phyloP scores from a whole-genome alignment of 2,888 invertebrate species.

The Nowickia ferox region DNA sequence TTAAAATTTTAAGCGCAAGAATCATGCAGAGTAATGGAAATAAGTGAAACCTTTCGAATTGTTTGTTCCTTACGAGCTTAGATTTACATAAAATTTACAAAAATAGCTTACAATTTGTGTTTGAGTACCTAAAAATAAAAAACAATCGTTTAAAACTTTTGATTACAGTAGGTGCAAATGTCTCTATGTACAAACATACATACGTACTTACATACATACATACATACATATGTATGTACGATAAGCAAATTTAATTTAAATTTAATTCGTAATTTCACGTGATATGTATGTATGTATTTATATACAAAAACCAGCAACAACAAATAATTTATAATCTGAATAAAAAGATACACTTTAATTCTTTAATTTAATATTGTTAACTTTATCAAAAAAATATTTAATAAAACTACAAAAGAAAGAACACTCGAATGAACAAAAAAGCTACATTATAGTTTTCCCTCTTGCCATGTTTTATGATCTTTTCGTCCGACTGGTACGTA shows the following conservation, averaged over 20 bases:
- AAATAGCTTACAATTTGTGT: no score
- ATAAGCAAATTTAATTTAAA: constrained; percentile 4
- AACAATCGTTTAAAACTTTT: no score
- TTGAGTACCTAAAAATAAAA: no score
- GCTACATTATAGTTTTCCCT: background rate
- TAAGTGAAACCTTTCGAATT: no score
- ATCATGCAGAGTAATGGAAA: no score
- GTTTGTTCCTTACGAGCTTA: no score
- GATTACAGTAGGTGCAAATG: background rate
- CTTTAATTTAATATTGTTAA: background rate
- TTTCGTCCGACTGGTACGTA: constrained; percentile 1
- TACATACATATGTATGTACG: background rate
- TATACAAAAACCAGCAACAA: background rate
- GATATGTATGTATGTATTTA: constrained; percentile 1
- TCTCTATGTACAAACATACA: no score
- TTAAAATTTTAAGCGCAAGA: no score
- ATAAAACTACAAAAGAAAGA: background rate
- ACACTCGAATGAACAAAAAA: background rate
- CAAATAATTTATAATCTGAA: constrained; percentile 15
- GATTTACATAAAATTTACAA: no score
- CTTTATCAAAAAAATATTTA: background rate
- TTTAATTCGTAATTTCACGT: constrained; percentile 21
- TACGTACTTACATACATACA: no score
- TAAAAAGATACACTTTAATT: constrained; percentile 4
- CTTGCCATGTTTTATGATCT: background rate